Base-by-base conservation (phyloP, 2,113 vertebrate species). In the Panthera leo region DNA sequence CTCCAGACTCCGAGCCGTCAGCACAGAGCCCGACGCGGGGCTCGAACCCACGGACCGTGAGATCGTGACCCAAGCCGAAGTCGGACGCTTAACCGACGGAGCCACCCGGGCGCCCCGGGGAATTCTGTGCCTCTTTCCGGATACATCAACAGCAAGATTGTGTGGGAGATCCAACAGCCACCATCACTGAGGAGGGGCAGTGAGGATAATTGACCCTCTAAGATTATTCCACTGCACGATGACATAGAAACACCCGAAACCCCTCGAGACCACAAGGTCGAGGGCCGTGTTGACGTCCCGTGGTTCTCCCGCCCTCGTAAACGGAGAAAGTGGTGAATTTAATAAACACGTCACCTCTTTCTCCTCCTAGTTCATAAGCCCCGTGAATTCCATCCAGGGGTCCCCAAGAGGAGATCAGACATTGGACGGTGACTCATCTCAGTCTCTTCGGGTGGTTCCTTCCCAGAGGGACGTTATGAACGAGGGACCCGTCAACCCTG, bases 211-310 rank as follows among this genome's bases (percentile, higher is more conserved):
- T 11, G 15, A 9, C 25, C 27, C 36, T 36, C 27, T 15, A 7
- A 36, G 39, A 48, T 9, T 19, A 5, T 0, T 16, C 13, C 25
- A 5, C 12, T 1, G 12, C 29, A 16, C 2, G 6, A 5, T 8
- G 21, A 61, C 7, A 7, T 16, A 8, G 18, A n/a, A 10, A n/a
- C 12, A 9, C 36, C 87, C 14, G 45, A 7, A 7, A 5, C 21
- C 39, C 13, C 80, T 75, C 14, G 15, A 3, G 88, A 4, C 0
- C 11, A 2, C 10, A 6, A 23, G 16, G 36, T 18, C 39, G 8
- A 1, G 4, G 23, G 39, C 14, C 3, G 31, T 15, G 31, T 11
- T 5, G 27, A 21, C 0, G 5, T 1, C 2, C 12, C 5, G 2
- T 48, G 39, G 16, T 27, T 63, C 19, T 21, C 42, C 31, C 34